These are phyloP conservation scores for Hylia prasina DNA, from an alignment of 2,113 vertebrate species.

Conservation along the genomic window DNA sequence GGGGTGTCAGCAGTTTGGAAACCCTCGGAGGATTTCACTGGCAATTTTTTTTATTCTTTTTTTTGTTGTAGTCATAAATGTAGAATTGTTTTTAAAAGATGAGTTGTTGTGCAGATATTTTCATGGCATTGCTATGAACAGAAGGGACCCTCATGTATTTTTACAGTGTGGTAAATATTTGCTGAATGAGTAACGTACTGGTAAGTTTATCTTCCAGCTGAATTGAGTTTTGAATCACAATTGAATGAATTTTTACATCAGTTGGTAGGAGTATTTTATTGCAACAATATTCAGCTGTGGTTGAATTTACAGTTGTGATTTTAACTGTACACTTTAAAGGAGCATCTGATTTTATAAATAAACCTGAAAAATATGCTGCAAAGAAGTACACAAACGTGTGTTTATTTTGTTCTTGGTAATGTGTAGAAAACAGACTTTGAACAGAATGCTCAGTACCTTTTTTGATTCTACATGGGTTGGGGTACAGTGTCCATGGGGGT, in stretches of 20 bases:
- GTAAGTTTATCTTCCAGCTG: neutral
- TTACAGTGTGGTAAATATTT: neutral
- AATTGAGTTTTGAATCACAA: neutral
- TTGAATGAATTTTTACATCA: conserved; percentile 6
- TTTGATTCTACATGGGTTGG: neutral
- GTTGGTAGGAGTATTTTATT: neutral
- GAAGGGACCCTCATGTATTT: conserved; percentile 25
- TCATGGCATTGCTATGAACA: conserved; percentile 6
- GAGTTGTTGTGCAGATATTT: neutral
- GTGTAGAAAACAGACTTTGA: neutral
- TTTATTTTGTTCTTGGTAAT: neutral
- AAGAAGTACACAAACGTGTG: neutral
- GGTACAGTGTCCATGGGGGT: neutral
- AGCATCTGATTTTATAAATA: conserved; percentile 59
- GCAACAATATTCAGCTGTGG: conserved; percentile 1
- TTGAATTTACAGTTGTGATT: conserved; percentile 41
- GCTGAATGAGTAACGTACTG: neutral
- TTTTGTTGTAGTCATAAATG: neutral
- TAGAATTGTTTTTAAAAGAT: neutral
- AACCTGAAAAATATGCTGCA: conserved; percentile 15
- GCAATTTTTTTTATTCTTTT: neutral
- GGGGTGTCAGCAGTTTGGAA: neutral
- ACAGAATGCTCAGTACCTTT: neutral
- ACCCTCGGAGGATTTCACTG: neutral
- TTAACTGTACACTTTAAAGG: conserved; percentile 47